Percentiles rank a stretch among this genome's conserved stretches.
phyloP scores from a whole-genome alignment of 2,888 invertebrate genomes.

The Harpalus rubripes region DNA sequence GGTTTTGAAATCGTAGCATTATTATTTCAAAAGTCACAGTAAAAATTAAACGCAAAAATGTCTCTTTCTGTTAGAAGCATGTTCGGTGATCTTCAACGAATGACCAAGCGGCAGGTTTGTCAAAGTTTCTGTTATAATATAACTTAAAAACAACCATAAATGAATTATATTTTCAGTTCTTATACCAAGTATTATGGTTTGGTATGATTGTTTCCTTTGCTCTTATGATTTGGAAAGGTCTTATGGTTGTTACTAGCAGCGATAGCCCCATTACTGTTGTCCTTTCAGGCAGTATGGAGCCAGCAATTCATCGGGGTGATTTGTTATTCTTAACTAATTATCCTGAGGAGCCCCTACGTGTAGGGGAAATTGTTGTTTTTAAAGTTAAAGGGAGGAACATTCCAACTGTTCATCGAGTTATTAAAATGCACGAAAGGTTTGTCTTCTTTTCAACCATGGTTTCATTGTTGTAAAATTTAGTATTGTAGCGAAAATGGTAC shows the following conservation, averaged over 20 bases:
- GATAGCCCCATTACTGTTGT: slow-evolving; percentile 99
- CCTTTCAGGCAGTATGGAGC: slow-evolving; percentile 99
- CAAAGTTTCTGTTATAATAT: slow-evolving; percentile 36
- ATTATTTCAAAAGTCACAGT: slow-evolving; percentile 34
- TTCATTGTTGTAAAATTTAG: not conserved
- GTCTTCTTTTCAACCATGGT: slow-evolving; percentile 71
- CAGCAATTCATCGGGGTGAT: slow-evolving; percentile 99
- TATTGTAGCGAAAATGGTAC: slow-evolving; percentile 88
- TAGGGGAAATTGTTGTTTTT: slow-evolving; percentile 99
- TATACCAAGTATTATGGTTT: slow-evolving; percentile 98
- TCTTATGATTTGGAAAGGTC: slow-evolving; percentile 99
- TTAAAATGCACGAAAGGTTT: slow-evolving; percentile 98
- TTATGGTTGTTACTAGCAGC: slow-evolving; percentile 99
- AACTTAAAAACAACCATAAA: slow-evolving; percentile 44
- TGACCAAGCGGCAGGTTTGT: slow-evolving; percentile 98
- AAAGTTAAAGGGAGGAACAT: slow-evolving; percentile 98
- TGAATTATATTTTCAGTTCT: slow-evolving; percentile 81
- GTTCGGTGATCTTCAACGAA: slow-evolving; percentile 97
- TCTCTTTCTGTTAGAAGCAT: slow-evolving; percentile 81
- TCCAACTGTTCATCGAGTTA: slow-evolving; percentile 97
- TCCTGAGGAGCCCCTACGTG: slow-evolving; percentile 95
- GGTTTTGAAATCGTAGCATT: slow-evolving; percentile 63
- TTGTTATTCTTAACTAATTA: slow-evolving; percentile 97
- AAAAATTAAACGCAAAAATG: slow-evolving; percentile 72
- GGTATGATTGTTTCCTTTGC: slow-evolving; percentile 99